These are phyloP conservation scores for Microcaecilia unicolor DNA, from an alignment of 2,797 vertebrate genomes.

Conservation along the genomic window DNA sequence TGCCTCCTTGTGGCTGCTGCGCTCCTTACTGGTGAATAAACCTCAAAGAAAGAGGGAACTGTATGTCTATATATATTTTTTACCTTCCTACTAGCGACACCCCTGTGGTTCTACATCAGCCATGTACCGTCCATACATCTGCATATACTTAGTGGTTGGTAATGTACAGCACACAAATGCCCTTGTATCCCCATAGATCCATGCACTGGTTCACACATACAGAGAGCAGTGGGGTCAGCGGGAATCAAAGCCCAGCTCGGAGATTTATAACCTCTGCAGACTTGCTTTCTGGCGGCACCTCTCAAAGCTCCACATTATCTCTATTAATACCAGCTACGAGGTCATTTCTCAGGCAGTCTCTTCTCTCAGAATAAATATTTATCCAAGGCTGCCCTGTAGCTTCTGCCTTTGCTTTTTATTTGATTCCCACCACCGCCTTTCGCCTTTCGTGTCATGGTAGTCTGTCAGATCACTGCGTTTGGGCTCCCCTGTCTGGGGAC, in stretches of 20 bases:
- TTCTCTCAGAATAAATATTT: conserved; percentile 69
- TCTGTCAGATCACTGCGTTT: conserved; percentile 56
- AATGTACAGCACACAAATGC: too few relatives aligned
- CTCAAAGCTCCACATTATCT: conserved; percentile 61
- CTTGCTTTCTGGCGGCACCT: conserved; percentile 41
- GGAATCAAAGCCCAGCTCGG: conserved; percentile 12
- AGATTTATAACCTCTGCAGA: conserved; percentile 46
- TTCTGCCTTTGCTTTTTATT: conserved; percentile 61
- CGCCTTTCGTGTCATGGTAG: conserved; percentile 53
- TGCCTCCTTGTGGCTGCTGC: too few relatives aligned
- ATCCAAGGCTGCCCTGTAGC: conserved; percentile 59
- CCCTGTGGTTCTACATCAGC: too few relatives aligned
- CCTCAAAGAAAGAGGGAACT: too few relatives aligned
- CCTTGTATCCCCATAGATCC: too few relatives aligned
- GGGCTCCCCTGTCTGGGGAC: conserved; percentile 43
- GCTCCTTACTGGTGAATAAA: too few relatives aligned
- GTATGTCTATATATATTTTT: too few relatives aligned
- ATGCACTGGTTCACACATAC: too few relatives aligned
- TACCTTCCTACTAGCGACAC: too few relatives aligned
- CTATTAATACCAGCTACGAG: conserved; percentile 67
- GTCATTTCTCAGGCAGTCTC: conserved; percentile 63
- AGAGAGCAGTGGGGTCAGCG: too few relatives aligned
- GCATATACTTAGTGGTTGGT: too few relatives aligned
- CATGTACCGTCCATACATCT: too few relatives aligned
- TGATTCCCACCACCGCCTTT: conserved; percentile 69